These are phyloP conservation scores for Aphis gossypii DNA, from an alignment of 1,140 invertebrate genomes.

Conservation along the genomic window DNA sequence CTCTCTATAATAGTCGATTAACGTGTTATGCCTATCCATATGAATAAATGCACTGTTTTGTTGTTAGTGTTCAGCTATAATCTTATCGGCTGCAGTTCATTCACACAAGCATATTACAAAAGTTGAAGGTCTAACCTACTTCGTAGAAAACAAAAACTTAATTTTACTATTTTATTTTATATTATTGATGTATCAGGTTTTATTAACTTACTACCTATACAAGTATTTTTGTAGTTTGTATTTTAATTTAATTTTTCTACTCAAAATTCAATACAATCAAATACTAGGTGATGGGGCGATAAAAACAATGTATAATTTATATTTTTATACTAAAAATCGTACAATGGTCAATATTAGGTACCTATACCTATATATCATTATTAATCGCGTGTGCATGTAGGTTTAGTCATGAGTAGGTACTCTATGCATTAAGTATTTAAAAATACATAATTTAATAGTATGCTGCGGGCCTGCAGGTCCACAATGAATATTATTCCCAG, in stretches of 20 bases:
- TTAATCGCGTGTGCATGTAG: too few species aligned
- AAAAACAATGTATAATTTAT: neutral
- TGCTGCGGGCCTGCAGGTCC: neutral
- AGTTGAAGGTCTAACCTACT: neutral
- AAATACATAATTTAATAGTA: neutral
- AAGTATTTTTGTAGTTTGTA: neutral
- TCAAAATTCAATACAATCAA: neutral
- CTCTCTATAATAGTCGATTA: neutral
- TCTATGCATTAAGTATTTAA: neutral
- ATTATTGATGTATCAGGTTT: neutral
- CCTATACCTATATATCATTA: neutral
- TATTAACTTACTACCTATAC: too few species aligned
- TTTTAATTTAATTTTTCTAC: neutral
- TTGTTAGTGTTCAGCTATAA: neutral
- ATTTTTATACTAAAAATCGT: neutral
- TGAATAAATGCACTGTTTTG: neutral
- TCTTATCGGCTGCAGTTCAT: neutral
- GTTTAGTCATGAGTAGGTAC: too few species aligned
- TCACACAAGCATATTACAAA: neutral
- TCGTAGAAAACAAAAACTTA: neutral
- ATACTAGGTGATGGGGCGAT: neutral
- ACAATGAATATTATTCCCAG: neutral
- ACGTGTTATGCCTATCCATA: neutral
- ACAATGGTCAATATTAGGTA: neutral
- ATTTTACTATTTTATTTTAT: neutral